Evolutionary conservation across 2,113 vertebrate genomes (phyloP), one percentile per base, ranked within the genome.

Genomic region (Atrichornis clamosus): DNA sequence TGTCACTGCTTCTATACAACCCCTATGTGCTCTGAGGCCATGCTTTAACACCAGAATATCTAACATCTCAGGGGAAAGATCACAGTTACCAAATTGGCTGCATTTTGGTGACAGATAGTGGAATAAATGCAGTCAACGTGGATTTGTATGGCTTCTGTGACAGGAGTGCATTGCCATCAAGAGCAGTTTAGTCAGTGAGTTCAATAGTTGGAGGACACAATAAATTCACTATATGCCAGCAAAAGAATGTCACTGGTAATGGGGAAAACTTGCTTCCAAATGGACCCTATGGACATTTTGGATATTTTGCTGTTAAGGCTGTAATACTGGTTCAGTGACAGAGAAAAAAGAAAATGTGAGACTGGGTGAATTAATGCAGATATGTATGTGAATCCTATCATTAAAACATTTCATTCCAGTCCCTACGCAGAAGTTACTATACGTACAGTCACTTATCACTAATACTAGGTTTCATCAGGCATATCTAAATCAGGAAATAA

Each of bases 401-500:
- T n/a, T 63, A 90, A 83, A 90, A 37, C 9, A 21, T 86, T 69
- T 41, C 75, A 53, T 35, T 16, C 47, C 35, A 74, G 87, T 86
- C 90, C 70, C 73, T 82, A 73, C 6, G 6, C 47, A 94, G 69
- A 93, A 97, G 93, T 56, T 94, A 63, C 88, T 88, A 35, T 39
- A 88, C 6, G 49, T 69, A 92, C 35, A 87, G 76, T 81, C 87
- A 89, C 90, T 96, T 96, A 95, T 59, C 95, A 77, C 88, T 52
- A 91, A 92, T 90, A 85, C 92, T 95, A 90, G 86, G 89, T 94
- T 96, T 96, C 91, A 89, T 87, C 30, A 21, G 96, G 93, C 82
- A 87, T 75, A 88, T 95, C 96, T 96, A 95, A 97, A 96, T 96
- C 89, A 91, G 91, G 95, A 97, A 94, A 97, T 97, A 93, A 96